Evolutionary conservation across 1,140 invertebrate genomes (phyloP).

Genomic region (Seison nebaliae): DNA sequence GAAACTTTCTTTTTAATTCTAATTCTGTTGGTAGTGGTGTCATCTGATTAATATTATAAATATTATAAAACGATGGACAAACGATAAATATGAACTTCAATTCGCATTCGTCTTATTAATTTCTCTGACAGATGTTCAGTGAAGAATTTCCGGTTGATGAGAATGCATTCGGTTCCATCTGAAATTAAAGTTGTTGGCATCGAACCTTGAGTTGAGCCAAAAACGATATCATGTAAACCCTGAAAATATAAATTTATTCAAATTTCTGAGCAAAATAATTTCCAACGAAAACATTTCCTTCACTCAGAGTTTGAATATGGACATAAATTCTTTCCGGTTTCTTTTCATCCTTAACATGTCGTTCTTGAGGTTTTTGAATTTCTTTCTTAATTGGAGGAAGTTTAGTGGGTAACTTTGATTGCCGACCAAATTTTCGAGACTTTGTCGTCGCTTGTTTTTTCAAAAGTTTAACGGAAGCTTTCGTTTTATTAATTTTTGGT

Average conservation of each 20-base stretch:
- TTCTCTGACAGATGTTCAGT: slow-evolving; percentile 4
- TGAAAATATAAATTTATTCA: slow-evolving; percentile 5
- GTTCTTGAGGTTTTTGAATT: slow-evolving; percentile 1
- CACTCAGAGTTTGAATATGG: neutral
- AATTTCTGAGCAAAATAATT: neutral
- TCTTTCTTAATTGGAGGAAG: neutral
- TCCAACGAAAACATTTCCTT: neutral
- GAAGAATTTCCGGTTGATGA: slow-evolving; percentile 7
- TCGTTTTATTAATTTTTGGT: too few relatives aligned
- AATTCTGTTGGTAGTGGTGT: too few relatives aligned
- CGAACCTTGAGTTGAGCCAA: neutral
- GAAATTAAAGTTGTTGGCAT: neutral
- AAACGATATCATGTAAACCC: slow-evolving; percentile 7
- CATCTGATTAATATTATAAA: too few relatives aligned
- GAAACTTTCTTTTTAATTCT: too few relatives aligned
- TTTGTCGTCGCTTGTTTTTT: neutral
- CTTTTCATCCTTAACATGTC: neutral
- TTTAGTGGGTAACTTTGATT: neutral
- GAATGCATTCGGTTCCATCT: slow-evolving; percentile 5
- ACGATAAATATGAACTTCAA: too few relatives aligned
- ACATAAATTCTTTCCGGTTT: neutral
- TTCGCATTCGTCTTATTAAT: too few relatives aligned
- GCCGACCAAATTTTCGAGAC: neutral
- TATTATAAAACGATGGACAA: too few relatives aligned
- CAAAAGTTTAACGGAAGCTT: neutral